phyloP scores from a whole-genome alignment of 2,888 invertebrate genomes.

The Leucoptera coffeella region DNA sequence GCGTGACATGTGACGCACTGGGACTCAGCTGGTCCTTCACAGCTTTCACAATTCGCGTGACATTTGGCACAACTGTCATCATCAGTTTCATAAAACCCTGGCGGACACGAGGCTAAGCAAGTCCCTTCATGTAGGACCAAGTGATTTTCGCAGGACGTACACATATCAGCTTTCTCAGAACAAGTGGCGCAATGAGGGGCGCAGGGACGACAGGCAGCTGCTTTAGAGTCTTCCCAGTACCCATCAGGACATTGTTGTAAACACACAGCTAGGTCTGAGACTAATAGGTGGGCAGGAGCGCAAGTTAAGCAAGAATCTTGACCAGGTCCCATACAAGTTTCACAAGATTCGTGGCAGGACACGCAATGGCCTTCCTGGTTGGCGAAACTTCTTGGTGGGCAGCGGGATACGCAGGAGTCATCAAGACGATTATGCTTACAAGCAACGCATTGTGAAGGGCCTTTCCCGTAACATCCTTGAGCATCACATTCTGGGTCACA shows the following conservation, averaged over 20 bases:
- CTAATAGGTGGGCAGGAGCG: constrained; percentile 75
- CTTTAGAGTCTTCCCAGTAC: constrained; percentile 73
- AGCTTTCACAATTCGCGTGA: constrained; percentile 74
- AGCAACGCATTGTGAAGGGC: constrained; percentile 76
- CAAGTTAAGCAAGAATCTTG: constrained; percentile 83
- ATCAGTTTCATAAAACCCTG: constrained; percentile 77
- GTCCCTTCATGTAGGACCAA: constrained; percentile 75
- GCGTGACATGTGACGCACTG: constrained; percentile 79
- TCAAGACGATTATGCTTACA: constrained; percentile 77
- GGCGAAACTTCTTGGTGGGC: constrained; percentile 78
- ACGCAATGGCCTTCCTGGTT: constrained; percentile 76
- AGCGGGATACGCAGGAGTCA: constrained; percentile 77
- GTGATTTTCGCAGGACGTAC: constrained; percentile 85
- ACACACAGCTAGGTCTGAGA: constrained; percentile 80
- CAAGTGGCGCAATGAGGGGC: constrained; percentile 83
- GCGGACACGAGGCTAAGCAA: constrained; percentile 79
- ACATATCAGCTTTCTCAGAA: constrained; percentile 73
- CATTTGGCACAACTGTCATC: constrained; percentile 80
- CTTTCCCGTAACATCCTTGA: constrained; percentile 81
- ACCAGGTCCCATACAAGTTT: constrained; percentile 82
- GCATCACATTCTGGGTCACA: constrained; percentile 82
- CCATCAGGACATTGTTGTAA: constrained; percentile 85
- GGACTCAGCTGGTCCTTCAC: constrained; percentile 68
- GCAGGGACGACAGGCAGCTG: constrained; percentile 77
- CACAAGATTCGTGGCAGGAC: constrained; percentile 85